Percentiles rank a stretch among this genome's conserved stretches.
Evolutionary conservation across 2,113 vertebrate genomes (phyloP).

Genomic region (Brachirus orientalis): DNA sequence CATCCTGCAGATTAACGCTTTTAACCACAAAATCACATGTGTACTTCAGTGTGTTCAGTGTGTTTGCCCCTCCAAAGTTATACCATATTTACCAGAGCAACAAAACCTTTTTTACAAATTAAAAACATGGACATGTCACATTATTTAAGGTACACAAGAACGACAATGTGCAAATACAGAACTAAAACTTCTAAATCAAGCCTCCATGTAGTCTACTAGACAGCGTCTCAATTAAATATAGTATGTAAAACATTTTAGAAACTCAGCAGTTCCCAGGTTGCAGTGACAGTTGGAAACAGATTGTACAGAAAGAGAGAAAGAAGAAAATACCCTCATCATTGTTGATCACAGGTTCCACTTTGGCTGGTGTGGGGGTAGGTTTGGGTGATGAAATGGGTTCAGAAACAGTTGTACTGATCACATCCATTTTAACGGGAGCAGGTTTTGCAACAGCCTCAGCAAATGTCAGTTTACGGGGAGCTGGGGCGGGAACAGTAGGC

Average conservation of each 20-base stretch:
- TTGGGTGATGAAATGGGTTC: slow-evolving; percentile 62
- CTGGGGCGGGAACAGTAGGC: slow-evolving; percentile 36
- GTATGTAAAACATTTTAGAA: too few species aligned
- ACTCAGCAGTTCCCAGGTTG: background rate
- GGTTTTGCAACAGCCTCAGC: slow-evolving; percentile 73
- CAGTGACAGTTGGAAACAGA: slow-evolving; percentile 20
- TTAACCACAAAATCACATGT: slow-evolving; percentile 1
- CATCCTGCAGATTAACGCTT: background rate
- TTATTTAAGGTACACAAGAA: background rate
- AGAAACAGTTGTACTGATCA: slow-evolving; percentile 38
- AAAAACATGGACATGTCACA: slow-evolving; percentile 1
- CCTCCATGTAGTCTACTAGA: background rate
- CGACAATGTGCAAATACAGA: background rate
- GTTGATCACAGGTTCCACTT: slow-evolving; percentile 89
- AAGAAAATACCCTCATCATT: slow-evolving; percentile 92
- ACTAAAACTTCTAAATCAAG: background rate
- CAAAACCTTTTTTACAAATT: background rate
- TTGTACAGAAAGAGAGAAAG: slow-evolving; percentile 66
- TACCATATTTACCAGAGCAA: background rate
- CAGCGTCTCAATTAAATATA: background rate
- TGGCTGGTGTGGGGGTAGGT: slow-evolving; percentile 72
- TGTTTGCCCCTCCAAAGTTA: background rate
- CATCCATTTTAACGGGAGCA: slow-evolving; percentile 59
- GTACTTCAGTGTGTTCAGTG: background rate
- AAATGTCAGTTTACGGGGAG: slow-evolving; percentile 80